Percentiles rank a stretch among this genome's conserved stretches.
Conservation (phyloP, 1,140 invertebrate species). For the Chlorops oryzae region DNA sequence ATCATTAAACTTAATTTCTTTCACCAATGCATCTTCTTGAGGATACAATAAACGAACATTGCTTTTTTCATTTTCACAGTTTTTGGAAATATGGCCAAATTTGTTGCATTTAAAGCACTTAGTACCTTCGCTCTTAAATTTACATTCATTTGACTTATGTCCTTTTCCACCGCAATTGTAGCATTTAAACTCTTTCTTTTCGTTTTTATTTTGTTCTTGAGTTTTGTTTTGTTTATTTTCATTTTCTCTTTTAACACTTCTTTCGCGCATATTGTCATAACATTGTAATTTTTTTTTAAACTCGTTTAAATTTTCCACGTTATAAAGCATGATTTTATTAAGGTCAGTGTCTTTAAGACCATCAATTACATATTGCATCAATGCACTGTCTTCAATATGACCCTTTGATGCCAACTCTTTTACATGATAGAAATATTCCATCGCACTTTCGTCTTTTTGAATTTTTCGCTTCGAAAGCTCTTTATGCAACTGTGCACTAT, state of each 20-base stretch:
- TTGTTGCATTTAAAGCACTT: too few species aligned
- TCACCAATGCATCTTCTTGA: too few species aligned
- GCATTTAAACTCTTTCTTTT: too few species aligned
- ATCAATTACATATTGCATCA: conserved; percentile 5
- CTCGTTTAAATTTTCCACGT: conserved; percentile 7
- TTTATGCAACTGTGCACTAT: conserved; percentile 13
- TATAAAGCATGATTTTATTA: conserved; percentile 11
- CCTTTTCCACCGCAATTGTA: too few species aligned
- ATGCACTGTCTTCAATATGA: conserved; percentile 1
- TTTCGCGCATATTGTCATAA: conserved; percentile 4
- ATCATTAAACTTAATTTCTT: too few species aligned
- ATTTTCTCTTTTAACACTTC: neutral
- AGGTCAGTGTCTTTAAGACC: neutral
- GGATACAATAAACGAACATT: neutral
- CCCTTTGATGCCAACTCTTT: conserved; percentile 4
- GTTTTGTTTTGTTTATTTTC: neutral
- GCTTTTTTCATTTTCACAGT: neutral
- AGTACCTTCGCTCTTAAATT: too few species aligned
- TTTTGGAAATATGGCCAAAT: too few species aligned
- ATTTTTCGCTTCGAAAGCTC: conserved; percentile 4
- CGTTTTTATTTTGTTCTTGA: neutral
- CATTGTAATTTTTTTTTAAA: too few species aligned
- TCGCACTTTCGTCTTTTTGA: conserved; percentile 6
- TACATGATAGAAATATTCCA: conserved; percentile 13
- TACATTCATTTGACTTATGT: too few species aligned